Percentiles rank a stretch among this genome's conserved stretches.
phyloP scores from a whole-genome alignment of 2,797 vertebrate species.

The Hybognathus amarus region DNA sequence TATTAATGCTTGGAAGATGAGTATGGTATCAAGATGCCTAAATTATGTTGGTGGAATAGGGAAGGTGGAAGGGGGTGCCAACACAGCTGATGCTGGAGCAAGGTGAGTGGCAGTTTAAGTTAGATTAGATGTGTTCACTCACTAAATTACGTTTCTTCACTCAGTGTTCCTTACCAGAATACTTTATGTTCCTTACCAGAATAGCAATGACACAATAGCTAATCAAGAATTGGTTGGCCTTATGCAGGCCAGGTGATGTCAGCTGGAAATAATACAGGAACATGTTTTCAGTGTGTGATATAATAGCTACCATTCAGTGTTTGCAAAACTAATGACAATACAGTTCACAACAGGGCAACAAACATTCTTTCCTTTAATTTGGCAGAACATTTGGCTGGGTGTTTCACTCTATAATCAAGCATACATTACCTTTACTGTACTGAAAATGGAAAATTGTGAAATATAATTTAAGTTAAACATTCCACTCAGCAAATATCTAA shows the following conservation, averaged over 20 bases:
- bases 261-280: background rate
- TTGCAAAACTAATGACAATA: slow-evolving; percentile 7
- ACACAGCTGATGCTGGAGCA: too few relatives aligned
- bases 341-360: slow-evolving; percentile 31
- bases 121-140: too few relatives aligned
- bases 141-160: too few relatives aligned
- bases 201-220: background rate
- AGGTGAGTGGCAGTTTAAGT: too few relatives aligned
- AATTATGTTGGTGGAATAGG: too few relatives aligned
- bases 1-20: too few relatives aligned
- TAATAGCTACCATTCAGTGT: background rate
- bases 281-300: background rate
- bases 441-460: slow-evolving; percentile 73
- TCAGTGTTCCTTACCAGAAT: too few relatives aligned
- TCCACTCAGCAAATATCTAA: slow-evolving; percentile 75
- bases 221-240: background rate
- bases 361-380: slow-evolving; percentile 33
- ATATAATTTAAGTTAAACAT: slow-evolving; percentile 72
- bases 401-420: slow-evolving; percentile 41
- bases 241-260: background rate
- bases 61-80: too few relatives aligned
- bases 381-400: slow-evolving; percentile 31
- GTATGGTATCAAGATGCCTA: too few relatives aligned
- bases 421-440: slow-evolving; percentile 54
- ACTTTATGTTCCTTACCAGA: background rate